Percentiles rank a stretch among this genome's conserved stretches.
Evolutionary conservation across 2,113 vertebrate genomes (phyloP).

Genomic region (Bubo bubo): DNA sequence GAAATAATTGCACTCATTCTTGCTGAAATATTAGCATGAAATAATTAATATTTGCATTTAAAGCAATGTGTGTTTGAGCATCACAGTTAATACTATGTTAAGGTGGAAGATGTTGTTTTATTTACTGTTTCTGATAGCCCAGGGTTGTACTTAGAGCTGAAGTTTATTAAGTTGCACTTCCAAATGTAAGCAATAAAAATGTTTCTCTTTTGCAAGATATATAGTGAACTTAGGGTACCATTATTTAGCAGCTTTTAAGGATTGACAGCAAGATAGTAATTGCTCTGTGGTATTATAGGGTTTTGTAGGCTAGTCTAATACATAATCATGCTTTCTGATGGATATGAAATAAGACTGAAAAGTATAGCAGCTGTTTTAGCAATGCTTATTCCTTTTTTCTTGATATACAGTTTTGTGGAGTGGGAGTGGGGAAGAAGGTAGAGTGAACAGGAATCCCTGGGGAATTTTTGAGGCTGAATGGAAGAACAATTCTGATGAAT

Average conservation of each 20-base stretch:
- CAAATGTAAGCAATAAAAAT: not conserved
- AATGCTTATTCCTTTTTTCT: not conserved
- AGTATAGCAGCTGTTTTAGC: not conserved
- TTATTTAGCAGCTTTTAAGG: not conserved
- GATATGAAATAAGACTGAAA: not conserved
- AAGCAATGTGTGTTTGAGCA: not conserved
- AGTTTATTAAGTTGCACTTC: not conserved
- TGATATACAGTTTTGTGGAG: not conserved
- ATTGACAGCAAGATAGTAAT: not conserved
- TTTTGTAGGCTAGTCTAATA: not conserved
- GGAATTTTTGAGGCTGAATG: not conserved
- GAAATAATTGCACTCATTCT: slow-evolving; percentile 6
- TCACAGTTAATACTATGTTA: not conserved
- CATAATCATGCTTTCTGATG: not conserved
- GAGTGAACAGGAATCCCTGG: not conserved
- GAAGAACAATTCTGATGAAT: not conserved
- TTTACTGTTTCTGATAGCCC: not conserved
- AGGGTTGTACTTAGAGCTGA: not conserved
- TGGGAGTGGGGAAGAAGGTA: not conserved
- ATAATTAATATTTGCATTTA: slow-evolving; percentile 15
- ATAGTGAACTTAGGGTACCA: not conserved
- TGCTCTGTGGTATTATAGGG: not conserved
- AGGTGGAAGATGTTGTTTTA: not conserved
- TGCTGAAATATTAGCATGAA: slow-evolving; percentile 25
- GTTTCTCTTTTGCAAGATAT: not conserved